Percentiles rank a stretch among this genome's conserved stretches.
Conservation (phyloP, 30 jellyfish, hydroid and myxozoan genomes). For the Aurelia sp. region DNA sequence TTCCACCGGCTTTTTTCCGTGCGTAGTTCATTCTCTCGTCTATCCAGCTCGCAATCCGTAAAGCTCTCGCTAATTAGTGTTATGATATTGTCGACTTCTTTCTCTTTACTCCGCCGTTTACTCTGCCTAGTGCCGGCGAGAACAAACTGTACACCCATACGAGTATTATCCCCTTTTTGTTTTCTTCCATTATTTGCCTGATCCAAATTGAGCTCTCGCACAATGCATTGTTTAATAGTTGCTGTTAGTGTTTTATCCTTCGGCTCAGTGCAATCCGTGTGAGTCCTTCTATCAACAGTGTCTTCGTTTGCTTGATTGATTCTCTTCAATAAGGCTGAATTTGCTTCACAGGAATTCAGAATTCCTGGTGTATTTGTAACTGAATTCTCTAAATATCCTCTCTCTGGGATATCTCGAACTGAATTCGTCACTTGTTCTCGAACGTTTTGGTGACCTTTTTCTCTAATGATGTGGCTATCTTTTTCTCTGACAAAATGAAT, state of each 20-base stretch:
- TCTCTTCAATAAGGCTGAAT: not conserved
- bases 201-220: slow-evolving; percentile 31
- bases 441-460: no score
- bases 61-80: slow-evolving; percentile 44
- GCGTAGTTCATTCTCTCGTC: slow-evolving; percentile 5
- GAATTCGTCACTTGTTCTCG: not conserved
- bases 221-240: slow-evolving; percentile 28
- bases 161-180: slow-evolving; percentile 33
- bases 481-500: no score
- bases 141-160: slow-evolving; percentile 46
- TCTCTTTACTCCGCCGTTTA: slow-evolving; percentile 41
- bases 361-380: no score
- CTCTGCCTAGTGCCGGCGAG: slow-evolving; percentile 19
- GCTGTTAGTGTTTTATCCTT: slow-evolving; percentile 1
- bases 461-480: no score
- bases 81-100: slow-evolving; percentile 35
- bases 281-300: not conserved
- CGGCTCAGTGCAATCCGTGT: not conserved
- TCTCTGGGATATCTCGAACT: not conserved
- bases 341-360: not conserved
- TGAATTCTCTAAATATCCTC: not conserved
- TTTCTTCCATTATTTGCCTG: slow-evolving; percentile 1
- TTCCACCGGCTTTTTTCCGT: slow-evolving; percentile 1
- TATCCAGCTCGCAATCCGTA: slow-evolving; percentile 29
- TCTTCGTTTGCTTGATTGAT: not conserved